Percentiles rank a stretch among this genome's conserved stretches.
phyloP scores from a whole-genome alignment of 2,797 vertebrate species.

The Acanthurus tractus region DNA sequence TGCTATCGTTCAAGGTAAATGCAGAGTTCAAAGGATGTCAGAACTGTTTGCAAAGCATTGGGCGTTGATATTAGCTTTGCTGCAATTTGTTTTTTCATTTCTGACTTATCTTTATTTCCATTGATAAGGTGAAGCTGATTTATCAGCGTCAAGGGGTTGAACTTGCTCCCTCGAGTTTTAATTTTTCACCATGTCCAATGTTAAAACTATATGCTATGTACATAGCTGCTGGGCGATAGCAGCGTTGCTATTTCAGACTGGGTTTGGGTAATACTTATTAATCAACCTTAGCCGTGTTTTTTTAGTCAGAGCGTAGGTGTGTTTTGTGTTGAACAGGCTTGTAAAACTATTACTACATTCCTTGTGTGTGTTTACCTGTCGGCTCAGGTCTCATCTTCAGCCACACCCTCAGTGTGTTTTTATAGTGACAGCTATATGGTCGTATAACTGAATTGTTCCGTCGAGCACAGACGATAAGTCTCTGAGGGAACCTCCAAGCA shows the following conservation, averaged over 20 bases:
- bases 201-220: conserved; percentile 29
- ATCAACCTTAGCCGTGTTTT: conserved; percentile 70
- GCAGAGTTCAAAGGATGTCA: conserved; percentile 74
- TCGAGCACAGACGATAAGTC: neutral
- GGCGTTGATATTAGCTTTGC: conserved; percentile 62
- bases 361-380: conserved; percentile 69
- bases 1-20: conserved; percentile 69
- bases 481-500: neutral
- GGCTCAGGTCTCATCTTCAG: conserved; percentile 61
- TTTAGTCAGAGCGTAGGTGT: conserved; percentile 58
- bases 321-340: conserved; percentile 65
- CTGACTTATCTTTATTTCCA: conserved; percentile 72
- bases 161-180: conserved; percentile 22
- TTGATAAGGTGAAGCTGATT: conserved; percentile 74
- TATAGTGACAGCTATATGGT: conserved; percentile 37
- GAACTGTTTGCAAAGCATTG: conserved; percentile 74
- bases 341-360: conserved; percentile 78
- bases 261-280: conserved; percentile 51
- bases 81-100: conserved; percentile 64
- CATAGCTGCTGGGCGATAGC: conserved; percentile 30
- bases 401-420: conserved; percentile 67
- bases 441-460: neutral
- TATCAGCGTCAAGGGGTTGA: conserved; percentile 55
- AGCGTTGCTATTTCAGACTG: conserved; percentile 37
- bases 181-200: conserved; percentile 59